phyloP scores from a whole-genome alignment of 1,140 invertebrate genomes.

The Coboldia fuscipes region DNA sequence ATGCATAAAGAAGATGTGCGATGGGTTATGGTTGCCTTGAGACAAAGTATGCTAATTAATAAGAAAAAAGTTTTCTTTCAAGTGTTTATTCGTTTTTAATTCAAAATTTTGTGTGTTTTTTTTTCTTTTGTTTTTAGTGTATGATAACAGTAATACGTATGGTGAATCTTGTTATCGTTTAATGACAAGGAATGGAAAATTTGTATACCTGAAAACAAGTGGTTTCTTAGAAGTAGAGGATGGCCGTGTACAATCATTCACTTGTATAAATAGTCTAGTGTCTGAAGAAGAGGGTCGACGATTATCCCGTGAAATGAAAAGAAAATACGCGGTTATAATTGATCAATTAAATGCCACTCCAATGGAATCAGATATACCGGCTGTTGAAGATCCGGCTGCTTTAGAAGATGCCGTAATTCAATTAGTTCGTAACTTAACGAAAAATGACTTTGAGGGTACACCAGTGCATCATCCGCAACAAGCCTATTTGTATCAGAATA shows the following conservation, averaged over 20 bases:
- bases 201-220: conserved; percentile 57
- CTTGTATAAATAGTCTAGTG: conserved; percentile 66
- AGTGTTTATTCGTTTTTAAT: conserved; percentile 1
- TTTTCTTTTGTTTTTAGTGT: conserved; percentile 39
- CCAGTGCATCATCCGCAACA: too few species aligned
- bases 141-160: conserved; percentile 43
- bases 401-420: conserved; percentile 40
- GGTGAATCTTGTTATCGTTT: conserved; percentile 66
- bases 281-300: conserved; percentile 42
- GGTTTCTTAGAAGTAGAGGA: conserved; percentile 57
- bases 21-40: conserved; percentile 60
- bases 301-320: conserved; percentile 47
- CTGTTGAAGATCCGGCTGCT: conserved; percentile 37
- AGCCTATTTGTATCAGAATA: too few species aligned
- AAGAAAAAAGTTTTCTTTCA: conserved; percentile 3
- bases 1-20: conserved; percentile 69
- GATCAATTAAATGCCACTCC: conserved; percentile 20
- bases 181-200: conserved; percentile 49
- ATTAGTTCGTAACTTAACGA: conserved; percentile 39
- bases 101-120: conserved; percentile 8
- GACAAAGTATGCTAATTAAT: conserved; percentile 47
- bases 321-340: conserved; percentile 36
- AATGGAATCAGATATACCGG: conserved; percentile 24
- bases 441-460: too few species aligned
- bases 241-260: conserved; percentile 49